These are phyloP conservation scores for Adineta ricciae DNA, from an alignment of 2,888 invertebrate species.

Conservation along the genomic window DNA sequence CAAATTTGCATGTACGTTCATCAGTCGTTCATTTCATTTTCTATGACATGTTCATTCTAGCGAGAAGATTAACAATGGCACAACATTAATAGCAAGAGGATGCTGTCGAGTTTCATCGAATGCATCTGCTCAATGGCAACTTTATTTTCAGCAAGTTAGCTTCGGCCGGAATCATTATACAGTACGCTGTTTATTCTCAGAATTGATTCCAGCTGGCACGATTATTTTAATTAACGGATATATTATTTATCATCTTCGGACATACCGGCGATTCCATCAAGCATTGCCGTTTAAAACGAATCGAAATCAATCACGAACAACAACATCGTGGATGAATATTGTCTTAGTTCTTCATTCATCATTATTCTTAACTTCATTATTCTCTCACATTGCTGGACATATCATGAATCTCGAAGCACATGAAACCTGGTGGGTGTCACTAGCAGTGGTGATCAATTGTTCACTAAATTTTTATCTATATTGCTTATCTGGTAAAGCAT, in stretches of 20 bases:
- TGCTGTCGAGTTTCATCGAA: background rate
- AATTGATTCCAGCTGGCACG: too few species aligned
- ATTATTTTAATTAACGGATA: too few species aligned
- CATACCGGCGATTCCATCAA: background rate
- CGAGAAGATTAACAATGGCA: too few species aligned
- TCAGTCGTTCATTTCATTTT: background rate
- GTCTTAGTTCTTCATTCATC: background rate
- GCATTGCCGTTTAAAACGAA: background rate
- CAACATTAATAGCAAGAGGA: background rate
- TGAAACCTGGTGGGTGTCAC: background rate
- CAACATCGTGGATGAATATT: background rate
- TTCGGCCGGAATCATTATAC: background rate
- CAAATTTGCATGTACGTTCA: background rate
- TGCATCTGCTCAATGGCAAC: background rate
- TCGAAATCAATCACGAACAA: background rate
- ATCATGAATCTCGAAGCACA: background rate
- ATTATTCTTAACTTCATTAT: background rate
- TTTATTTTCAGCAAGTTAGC: background rate
- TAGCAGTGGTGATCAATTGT: background rate
- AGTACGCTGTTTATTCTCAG: background rate
- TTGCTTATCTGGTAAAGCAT: background rate
- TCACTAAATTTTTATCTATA: background rate
- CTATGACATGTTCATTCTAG: background rate
- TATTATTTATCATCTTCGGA: background rate
- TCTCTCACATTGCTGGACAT: background rate